Evolutionary conservation across 2,888 invertebrate species (phyloP), one percentile per base, ranked within the genome.

Genomic region (Trichopria drosophilae): DNA sequence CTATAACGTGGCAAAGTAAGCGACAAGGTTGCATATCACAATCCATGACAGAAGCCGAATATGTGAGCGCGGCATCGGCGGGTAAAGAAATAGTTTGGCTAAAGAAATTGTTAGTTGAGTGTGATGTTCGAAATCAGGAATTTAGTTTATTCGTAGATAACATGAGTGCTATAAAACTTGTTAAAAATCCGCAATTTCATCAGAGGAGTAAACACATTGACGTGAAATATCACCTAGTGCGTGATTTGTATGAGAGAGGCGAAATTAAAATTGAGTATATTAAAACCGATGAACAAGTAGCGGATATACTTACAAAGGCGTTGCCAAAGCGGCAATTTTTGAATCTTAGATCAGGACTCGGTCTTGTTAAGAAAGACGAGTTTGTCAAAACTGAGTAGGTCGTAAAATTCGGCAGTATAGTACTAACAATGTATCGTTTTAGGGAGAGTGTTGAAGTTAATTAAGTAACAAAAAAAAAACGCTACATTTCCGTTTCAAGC

Each of bases 141-240:
- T 3, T 20, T 36, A 36, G 36, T 22, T 6, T 22, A 36, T 9
- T 12, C 19, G 2, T 22, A 5, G 31, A 31, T 7, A 31, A 31
- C 16, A 31, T 31, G 31, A 31, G 31, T 12, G 31, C 31, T 2
- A 31, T 31, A 7, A 31, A 31, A 31, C 31, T 31, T 31, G n/a
- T 31, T 3, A 31, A 31, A 31, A 31, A 31, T 31, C n/a, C n/a
- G 3, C 15, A 31, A 12, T 31, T 31, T 31, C 31, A 31, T 12
- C n/a, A 31, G 16, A 13, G 31, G 2, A 31, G 31, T n/a, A 31
- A 31, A 31, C 31, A 31, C 31, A 31, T 31, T 3, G 69, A 68
- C 67, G 69, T 69, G 68, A 69, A 69, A 67, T 68, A 67, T 67
- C 68, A 40, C 18, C 28, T 23, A 26, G 28, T 40, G 28, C 12